These are phyloP conservation scores for Synaphobranchus kaupii DNA, from an alignment of 2,797 vertebrate species.

Conservation along the genomic window DNA sequence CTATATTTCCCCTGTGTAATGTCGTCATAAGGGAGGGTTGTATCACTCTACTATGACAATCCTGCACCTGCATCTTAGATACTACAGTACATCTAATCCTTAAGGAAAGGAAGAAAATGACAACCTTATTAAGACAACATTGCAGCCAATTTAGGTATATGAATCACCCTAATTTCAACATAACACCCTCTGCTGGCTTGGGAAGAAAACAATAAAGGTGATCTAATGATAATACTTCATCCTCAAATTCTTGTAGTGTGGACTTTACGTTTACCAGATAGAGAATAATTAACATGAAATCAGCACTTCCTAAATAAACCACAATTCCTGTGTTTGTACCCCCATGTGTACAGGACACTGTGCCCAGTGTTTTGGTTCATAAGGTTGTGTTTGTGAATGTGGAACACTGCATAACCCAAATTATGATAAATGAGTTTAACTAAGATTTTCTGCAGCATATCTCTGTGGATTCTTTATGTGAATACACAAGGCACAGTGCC, in stretches of 20 bases:
- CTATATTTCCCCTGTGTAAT: neutral
- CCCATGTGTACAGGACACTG: conserved; percentile 39
- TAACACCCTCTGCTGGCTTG: conserved; percentile 69
- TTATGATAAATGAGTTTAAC: conserved; percentile 59
- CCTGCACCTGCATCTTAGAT: neutral
- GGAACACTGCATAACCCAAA: conserved; percentile 67
- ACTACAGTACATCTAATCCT: neutral
- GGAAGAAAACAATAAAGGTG: conserved; percentile 49
- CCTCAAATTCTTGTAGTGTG: neutral
- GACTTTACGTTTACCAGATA: neutral
- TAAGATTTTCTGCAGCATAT: conserved; percentile 53
- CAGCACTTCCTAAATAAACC: conserved; percentile 44
- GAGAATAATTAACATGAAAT: conserved; percentile 34
- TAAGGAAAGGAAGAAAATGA: neutral
- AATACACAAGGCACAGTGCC: conserved; percentile 42
- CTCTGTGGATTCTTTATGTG: conserved; percentile 54
- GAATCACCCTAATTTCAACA: conserved; percentile 57
- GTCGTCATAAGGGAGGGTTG: neutral
- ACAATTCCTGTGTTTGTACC: neutral
- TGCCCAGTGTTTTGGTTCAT: conserved; percentile 43
- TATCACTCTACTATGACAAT: neutral
- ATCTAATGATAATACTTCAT: neutral
- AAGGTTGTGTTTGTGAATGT: conserved; percentile 63
- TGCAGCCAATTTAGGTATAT: neutral
- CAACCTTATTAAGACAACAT: neutral